Percentiles rank a stretch among this genome's conserved stretches.
Conservation (phyloP, 2,888 invertebrate species). For the Anodontia alba region DNA sequence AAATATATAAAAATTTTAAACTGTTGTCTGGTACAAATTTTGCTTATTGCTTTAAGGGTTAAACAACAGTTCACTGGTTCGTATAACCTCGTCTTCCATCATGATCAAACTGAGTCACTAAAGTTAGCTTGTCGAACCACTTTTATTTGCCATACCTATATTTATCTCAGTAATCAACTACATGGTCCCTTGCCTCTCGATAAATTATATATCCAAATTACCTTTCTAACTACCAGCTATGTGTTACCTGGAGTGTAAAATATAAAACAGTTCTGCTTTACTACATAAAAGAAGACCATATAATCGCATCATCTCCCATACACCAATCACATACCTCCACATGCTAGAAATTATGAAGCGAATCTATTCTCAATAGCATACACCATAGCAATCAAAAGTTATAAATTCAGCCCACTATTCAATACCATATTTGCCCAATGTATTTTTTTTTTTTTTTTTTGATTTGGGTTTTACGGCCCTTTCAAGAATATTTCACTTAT, state of each 20-base stretch:
- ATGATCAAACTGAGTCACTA: neutral
- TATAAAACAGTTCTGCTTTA: conserved; percentile 1
- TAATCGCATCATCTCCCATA: neutral
- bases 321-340: conserved; percentile 4
- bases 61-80: neutral
- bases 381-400: neutral
- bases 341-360: conserved; percentile 1
- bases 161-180: conserved; percentile 5
- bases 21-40: too few species aligned
- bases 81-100: neutral
- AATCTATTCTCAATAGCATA: conserved; percentile 1
- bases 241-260: neutral
- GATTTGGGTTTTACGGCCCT: too few species aligned
- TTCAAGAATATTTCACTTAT: too few species aligned
- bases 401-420: neutral
- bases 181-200: conserved; percentile 4
- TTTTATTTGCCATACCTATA: conserved; percentile 6
- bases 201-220: conserved; percentile 8
- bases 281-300: neutral
- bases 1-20: too few species aligned
- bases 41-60: too few species aligned
- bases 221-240: neutral
- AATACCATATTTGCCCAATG: too few species aligned
- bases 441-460: too few species aligned
- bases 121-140: neutral